phyloP scores from a whole-genome alignment of 2,888 invertebrate species.

The Isotomurus palustris region DNA sequence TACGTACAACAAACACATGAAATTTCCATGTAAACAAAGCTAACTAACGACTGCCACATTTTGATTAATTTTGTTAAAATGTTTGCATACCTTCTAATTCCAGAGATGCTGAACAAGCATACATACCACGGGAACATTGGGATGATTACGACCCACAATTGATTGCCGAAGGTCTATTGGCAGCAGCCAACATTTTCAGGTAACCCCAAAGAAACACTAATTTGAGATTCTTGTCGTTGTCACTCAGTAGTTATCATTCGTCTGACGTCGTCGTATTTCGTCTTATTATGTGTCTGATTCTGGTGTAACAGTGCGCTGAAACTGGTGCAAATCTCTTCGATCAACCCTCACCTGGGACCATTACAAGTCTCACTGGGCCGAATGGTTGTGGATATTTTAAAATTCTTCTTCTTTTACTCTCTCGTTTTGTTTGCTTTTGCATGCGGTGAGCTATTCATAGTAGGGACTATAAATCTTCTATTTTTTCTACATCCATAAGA shows the following conservation, averaged over 20 bases:
- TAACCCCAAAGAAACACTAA: slow-evolving; percentile 46
- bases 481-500: too few species aligned
- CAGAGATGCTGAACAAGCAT: slow-evolving; percentile 64
- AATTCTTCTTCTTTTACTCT: slow-evolving; percentile 85
- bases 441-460: slow-evolving; percentile 63
- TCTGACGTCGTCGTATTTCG: neutral
- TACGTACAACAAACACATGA: slow-evolving; percentile 25
- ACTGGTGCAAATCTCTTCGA: slow-evolving; percentile 84
- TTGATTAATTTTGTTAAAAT: neutral
- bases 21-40: slow-evolving; percentile 19
- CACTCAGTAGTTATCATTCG: neutral
- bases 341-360: slow-evolving; percentile 87
- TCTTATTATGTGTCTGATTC: slow-evolving; percentile 48
- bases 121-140: slow-evolving; percentile 79
- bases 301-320: slow-evolving; percentile 72
- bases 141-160: slow-evolving; percentile 88
- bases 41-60: neutral
- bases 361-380: slow-evolving; percentile 85
- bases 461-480: neutral
- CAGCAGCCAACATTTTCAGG: slow-evolving; percentile 89
- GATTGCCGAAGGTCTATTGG: slow-evolving; percentile 86
- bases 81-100: too few species aligned
- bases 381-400: slow-evolving; percentile 85
- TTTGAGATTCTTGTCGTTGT: too few species aligned
- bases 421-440: slow-evolving; percentile 85